Evolutionary conservation across 2,797 vertebrate genomes (phyloP).

Genomic region (Onychomys torridus): DNA sequence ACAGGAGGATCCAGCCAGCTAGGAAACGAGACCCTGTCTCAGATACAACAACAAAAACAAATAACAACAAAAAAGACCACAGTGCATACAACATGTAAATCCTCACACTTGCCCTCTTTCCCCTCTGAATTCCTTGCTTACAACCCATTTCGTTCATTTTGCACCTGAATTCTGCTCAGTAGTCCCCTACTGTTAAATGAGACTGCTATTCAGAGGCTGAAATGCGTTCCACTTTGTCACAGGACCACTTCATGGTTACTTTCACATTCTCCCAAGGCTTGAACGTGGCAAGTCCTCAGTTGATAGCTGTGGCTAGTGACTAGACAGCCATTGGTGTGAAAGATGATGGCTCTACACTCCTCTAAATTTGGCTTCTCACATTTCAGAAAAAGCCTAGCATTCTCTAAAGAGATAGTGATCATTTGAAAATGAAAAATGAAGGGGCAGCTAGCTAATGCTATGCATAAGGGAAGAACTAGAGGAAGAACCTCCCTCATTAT

Average conservation of each 20-base stretch:
- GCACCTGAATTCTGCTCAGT: background rate
- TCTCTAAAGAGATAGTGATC: conserved; percentile 36
- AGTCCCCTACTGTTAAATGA: background rate
- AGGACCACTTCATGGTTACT: accelerated
- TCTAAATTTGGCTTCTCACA: background rate
- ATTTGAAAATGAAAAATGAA: background rate
- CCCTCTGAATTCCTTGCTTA: background rate
- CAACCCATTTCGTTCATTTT: background rate
- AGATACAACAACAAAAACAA: background rate
- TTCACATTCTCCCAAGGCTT: background rate
- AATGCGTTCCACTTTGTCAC: background rate
- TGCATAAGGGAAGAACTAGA: background rate
- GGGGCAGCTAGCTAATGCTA: background rate
- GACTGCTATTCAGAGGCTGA: background rate
- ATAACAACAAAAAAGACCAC: background rate
- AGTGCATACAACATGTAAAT: background rate
- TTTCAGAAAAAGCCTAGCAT: conserved; percentile 37
- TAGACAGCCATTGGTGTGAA: background rate
- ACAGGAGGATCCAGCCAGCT: background rate
- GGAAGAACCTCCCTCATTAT: background rate
- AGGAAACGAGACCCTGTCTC: background rate
- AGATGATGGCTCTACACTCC: background rate
- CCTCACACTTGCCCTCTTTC: background rate
- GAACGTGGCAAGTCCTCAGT: background rate
- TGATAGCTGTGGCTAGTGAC: background rate